phyloP scores from a whole-genome alignment of 2,888 invertebrate genomes.

The Oscheius sp. region DNA sequence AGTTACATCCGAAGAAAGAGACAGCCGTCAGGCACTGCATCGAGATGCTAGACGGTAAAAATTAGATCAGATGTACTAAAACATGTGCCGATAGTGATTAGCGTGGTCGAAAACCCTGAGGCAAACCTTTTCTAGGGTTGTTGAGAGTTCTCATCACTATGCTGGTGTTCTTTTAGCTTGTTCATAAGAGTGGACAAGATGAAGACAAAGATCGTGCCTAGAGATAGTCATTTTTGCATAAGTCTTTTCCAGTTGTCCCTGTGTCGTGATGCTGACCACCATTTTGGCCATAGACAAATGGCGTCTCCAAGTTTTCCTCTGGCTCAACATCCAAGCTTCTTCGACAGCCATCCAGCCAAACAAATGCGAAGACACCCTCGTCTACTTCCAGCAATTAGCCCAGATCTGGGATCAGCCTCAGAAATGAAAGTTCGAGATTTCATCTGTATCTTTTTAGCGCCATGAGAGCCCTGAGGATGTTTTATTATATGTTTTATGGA shows the following conservation, averaged over 20 bases:
- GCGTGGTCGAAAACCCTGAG: no score
- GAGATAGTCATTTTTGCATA: neutral
- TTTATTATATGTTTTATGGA: neutral
- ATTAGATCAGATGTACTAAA: no score
- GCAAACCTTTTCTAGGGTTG: no score
- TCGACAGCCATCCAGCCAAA: neutral
- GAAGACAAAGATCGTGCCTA: neutral
- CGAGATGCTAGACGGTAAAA: no score
- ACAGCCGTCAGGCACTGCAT: no score
- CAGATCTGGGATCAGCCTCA: neutral
- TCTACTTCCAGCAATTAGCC: conserved; percentile 7
- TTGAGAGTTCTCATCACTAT: no score
- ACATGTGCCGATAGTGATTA: no score
- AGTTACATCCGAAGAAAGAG: no score
- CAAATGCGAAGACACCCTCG: neutral
- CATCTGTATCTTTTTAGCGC: neutral
- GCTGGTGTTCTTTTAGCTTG: no score
- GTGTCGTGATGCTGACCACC: conserved; percentile 14
- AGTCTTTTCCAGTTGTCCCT: neutral
- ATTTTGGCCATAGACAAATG: neutral
- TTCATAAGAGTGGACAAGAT: no score
- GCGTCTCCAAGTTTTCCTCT: neutral
- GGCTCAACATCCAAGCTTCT: neutral
- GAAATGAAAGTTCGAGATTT: neutral
- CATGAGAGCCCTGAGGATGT: neutral